Evolutionary conservation across 2,113 vertebrate species (phyloP), one percentile per base, ranked within the genome.

Genomic region (Notiomystis cincta): DNA sequence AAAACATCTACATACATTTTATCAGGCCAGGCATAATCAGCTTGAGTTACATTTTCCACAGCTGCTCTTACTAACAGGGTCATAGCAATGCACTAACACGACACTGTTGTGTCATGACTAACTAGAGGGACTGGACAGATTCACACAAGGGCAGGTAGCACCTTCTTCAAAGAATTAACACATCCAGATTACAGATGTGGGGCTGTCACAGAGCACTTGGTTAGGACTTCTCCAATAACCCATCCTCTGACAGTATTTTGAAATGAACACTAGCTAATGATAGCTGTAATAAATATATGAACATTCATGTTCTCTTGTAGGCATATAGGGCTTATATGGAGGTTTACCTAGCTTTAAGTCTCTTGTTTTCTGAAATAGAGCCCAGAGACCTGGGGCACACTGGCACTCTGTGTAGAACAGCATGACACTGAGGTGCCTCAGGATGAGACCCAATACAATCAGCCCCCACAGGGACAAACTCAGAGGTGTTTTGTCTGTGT

Each of bases 321-420:
- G 40, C 35, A 60, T 23, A n/a, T 20, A 37, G 16, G 23, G 8
- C 9, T 93, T 45, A 31, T 4, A 54, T 1, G 7, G 17, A 28
- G 6, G 19, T 64, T 78, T n/a, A 51, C 20, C 40, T 60, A 37
- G 56, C 25, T 69, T 85, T 30, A 35, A 78, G 40, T 31, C 28
- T 80, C 38, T 76, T 71, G n/a, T 38, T 84, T 84, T 73, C 45
- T 69, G 31, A 17, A 65, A 15, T 6, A 60, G 22, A 35, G 9
- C 38, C 25, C 3, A 0, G 25, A 70, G 37, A 20, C 7, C 31
- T 19, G 30, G 10, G 23, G n/a, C 6, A 71, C 4, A 3, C 14
- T 13, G 11, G 62, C 1, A 23, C 25, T 86, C 28, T 18, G 11
- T 7, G 19, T 9, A 69, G 33, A 37, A 23, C 53, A 58, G 16